phyloP scores from a whole-genome alignment of 2,797 vertebrate species.

The Hylomyscus alleni region DNA sequence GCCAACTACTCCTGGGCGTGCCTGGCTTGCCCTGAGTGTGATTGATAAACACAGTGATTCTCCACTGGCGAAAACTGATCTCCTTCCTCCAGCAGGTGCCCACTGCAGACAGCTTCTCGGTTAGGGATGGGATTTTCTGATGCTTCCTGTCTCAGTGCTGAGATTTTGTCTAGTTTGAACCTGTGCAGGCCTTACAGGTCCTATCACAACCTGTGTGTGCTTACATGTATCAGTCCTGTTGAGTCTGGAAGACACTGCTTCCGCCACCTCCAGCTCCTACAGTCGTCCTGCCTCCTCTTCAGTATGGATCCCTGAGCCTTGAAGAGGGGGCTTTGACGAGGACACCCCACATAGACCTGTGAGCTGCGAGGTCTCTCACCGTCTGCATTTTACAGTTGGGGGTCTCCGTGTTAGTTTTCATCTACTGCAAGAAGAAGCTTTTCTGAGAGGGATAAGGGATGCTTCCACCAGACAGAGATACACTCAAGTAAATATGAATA shows the following conservation, averaged over 20 bases:
- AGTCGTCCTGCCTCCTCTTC: neutral
- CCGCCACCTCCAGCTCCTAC: neutral
- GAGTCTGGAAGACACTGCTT: neutral
- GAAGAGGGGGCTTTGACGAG: neutral
- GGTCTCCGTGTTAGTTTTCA: neutral
- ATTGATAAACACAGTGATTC: no score
- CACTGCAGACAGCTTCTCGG: neutral
- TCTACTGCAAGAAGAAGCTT: neutral
- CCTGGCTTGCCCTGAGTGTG: neutral
- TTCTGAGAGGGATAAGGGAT: neutral
- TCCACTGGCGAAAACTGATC: neutral
- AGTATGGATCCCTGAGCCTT: no score
- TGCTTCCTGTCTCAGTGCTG: neutral
- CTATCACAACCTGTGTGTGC: neutral
- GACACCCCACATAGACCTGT: neutral
- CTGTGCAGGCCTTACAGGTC: neutral
- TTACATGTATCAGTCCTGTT: no score
- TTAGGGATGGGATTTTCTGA: neutral
- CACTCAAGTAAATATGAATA: neutral
- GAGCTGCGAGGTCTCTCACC: neutral
- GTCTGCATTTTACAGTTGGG: neutral
- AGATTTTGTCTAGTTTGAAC: neutral
- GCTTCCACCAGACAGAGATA: neutral
- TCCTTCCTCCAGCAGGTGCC: neutral
- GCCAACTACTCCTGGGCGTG: neutral